These are phyloP conservation scores for Anastrepha obliqua DNA, from an alignment of 1,140 invertebrate genomes.

Conservation along the genomic window DNA sequence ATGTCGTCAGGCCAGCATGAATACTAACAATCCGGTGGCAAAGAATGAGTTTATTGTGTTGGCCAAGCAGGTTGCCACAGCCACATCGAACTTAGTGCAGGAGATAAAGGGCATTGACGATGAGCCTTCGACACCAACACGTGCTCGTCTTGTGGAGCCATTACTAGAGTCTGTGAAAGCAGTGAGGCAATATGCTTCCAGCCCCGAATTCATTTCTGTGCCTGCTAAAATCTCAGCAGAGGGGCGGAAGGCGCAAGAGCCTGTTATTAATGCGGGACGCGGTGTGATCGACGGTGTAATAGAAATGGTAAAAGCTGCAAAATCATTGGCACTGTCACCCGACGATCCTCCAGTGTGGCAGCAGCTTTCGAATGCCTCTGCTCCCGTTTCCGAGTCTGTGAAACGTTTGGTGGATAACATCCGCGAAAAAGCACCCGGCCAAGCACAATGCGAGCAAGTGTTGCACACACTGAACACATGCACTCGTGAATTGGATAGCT, in stretches of 20 bases:
- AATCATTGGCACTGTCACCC: slow-evolving; percentile 90
- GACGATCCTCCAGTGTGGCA: slow-evolving; percentile 96
- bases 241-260: slow-evolving; percentile 87
- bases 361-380: slow-evolving; percentile 92
- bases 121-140: slow-evolving; percentile 82
- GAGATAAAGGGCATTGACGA: slow-evolving; percentile 95
- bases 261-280: slow-evolving; percentile 89
- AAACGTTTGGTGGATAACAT: slow-evolving; percentile 94
- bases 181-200: slow-evolving; percentile 93
- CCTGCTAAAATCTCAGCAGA: slow-evolving; percentile 92
- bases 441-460: slow-evolving; percentile 92
- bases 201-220: slow-evolving; percentile 93
- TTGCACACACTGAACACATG: slow-evolving; percentile 86
- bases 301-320: slow-evolving; percentile 91
- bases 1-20: slow-evolving; percentile 93
- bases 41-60: slow-evolving; percentile 98
- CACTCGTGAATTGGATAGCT: slow-evolving; percentile 89
- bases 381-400: slow-evolving; percentile 96
- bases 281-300: slow-evolving; percentile 78
- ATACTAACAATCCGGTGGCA: slow-evolving; percentile 93
- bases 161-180: slow-evolving; percentile 93
- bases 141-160: slow-evolving; percentile 87
- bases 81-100: slow-evolving; percentile 94
- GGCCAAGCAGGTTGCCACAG: slow-evolving; percentile 97
- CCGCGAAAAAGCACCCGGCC: slow-evolving; percentile 95